Conservation (phyloP, 2,113 vertebrate species). For the Parotia lawesii region DNA sequence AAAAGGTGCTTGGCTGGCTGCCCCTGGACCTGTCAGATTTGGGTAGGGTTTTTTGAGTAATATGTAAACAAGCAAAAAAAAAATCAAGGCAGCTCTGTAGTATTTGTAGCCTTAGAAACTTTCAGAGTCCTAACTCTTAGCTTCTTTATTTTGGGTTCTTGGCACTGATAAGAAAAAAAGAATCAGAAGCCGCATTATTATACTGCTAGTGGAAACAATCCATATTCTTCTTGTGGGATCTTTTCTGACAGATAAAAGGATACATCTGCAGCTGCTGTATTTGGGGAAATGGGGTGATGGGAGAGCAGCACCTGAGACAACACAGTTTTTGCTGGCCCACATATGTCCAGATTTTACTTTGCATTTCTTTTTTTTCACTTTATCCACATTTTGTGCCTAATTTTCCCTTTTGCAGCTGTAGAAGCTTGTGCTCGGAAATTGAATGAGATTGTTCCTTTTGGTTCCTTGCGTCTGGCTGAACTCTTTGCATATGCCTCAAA, state of each 20-base stretch:
- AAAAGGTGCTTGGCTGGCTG: not conserved
- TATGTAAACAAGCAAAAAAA: not conserved
- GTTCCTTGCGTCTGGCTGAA: constrained; percentile 36
- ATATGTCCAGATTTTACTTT: not conserved
- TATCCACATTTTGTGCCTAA: not conserved
- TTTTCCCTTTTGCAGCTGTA: constrained; percentile 16
- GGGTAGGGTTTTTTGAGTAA: not conserved
- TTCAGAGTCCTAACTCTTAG: not conserved
- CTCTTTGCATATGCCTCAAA: not conserved
- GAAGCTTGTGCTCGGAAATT: not conserved
- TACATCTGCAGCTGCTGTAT: not conserved
- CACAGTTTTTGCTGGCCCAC: not conserved
- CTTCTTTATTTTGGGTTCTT: not conserved
- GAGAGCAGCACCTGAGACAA: not conserved
- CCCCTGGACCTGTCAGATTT: not conserved
- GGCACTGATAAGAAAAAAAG: not conserved
- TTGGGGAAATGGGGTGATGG: not conserved
- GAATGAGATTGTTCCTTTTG: constrained; percentile 14
- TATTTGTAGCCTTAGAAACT: not conserved
- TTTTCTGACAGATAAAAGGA: not conserved
- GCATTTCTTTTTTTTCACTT: not conserved
- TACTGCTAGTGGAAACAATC: not conserved
- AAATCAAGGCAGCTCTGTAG: not conserved
- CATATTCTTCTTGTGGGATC: not conserved
- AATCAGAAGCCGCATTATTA: not conserved